phyloP scores from a whole-genome alignment of 2,113 vertebrate species.

The Climacteris rufus region DNA sequence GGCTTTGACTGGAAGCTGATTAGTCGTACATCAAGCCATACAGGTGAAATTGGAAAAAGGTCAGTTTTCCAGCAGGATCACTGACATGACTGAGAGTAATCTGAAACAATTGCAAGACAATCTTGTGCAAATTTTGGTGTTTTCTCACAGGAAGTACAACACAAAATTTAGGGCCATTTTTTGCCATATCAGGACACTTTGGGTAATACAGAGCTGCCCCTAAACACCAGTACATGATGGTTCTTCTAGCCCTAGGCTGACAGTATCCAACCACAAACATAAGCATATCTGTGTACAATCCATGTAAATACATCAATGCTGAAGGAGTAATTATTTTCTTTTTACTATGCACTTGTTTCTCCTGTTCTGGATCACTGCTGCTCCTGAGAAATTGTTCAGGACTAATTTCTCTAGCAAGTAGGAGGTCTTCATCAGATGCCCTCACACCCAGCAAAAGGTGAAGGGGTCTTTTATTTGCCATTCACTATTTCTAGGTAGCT shows the following conservation, averaged over 20 bases:
- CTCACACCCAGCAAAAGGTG: background rate
- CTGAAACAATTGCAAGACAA: background rate
- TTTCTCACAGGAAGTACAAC: background rate
- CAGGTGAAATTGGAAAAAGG: background rate
- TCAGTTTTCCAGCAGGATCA: background rate
- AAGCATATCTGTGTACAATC: background rate
- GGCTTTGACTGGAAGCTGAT: constrained; percentile 17
- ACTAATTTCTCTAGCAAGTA: background rate
- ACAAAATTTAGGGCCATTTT: background rate
- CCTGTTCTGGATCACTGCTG: background rate
- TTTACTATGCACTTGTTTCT: accelerated
- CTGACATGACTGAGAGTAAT: background rate
- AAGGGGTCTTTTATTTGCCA: background rate
- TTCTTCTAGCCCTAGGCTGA: background rate
- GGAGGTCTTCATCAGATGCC: background rate
- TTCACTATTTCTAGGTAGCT: background rate
- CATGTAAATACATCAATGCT: background rate
- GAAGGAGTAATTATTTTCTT: background rate
- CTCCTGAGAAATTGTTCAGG: background rate
- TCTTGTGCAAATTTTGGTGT: background rate
- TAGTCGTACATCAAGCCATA: background rate
- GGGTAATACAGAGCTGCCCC: background rate
- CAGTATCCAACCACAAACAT: background rate
- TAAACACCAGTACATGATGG: background rate
- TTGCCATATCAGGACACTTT: accelerated